Evolutionary conservation across 2,888 invertebrate species (phyloP), one percentile per base, ranked within the genome.

Genomic region (Malthinus flaveolus): DNA sequence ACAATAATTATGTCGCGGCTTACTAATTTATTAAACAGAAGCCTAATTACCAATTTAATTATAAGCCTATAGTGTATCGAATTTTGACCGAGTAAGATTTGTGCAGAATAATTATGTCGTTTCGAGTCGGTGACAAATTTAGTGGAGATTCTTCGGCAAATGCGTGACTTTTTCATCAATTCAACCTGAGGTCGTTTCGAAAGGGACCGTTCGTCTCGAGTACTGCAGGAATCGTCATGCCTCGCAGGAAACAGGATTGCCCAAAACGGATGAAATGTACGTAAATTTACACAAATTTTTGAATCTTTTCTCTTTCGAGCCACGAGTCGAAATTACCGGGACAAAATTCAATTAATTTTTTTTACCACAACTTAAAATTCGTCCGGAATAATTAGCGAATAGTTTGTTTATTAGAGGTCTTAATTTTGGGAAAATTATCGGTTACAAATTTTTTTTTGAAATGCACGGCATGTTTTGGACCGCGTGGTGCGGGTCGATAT

Each of bases 211-310:
- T 42, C 52, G 33, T 61, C 63, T 60, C 49, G 57, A 62, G 59
- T 53, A 56, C 66, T 56, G 63, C 60, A 59, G 61, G 48, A 59
- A 53, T 37, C 72, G 78, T 66, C 66, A 81, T 82, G 81, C 78
- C 81, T 64, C 77, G 81, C 71, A 77, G 81, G 70, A 81, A 81
- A 73, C 81, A 81, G 74, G 77, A 81, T 69, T 80, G 81, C 65
- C 81, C 81, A 63, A 81, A 81, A 75, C 75, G 81, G 69, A 82
- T 82, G 81, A 81, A 81, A 81, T 81, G 82, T 80, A 75, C 77
- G 79, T 78, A 33, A 11, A 12, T 50, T 23, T 42, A 42, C 9
- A 10, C n/a, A 23, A 15, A 42, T 15, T 15, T n/a, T n/a, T 23
- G 7, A n/a, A 42, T 15, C 8, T 42, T 39, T n/a, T 10, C 13